A percentile compares a stretch with the other conserved stretches of the same genome.
These are phyloP conservation scores for Drosophila prosaltans DNA, from an alignment of 1,140 invertebrate species.

Conservation along the genomic window DNA sequence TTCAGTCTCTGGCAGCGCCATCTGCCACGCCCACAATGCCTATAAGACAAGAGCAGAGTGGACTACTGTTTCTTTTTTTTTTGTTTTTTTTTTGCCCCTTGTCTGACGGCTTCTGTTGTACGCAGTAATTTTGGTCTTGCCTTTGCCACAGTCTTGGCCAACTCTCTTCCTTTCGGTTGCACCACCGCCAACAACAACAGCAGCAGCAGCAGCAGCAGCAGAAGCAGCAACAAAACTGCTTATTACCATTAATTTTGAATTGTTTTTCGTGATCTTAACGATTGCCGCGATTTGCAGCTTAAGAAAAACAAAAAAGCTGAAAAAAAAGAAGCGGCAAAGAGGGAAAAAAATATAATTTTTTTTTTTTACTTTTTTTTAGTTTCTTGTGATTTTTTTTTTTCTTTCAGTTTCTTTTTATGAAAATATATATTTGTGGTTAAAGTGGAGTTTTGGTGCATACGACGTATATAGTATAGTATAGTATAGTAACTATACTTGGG, in stretches of 20 bases:
- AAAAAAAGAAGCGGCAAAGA: conserved; percentile 19
- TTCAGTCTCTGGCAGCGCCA: conserved; percentile 47
- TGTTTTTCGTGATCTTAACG: conserved; percentile 83
- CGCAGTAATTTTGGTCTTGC: conserved; percentile 76
- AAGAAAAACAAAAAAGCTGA: conserved; percentile 50
- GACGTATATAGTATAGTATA: neutral
- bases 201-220: neutral
- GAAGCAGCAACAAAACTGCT: conserved; percentile 67
- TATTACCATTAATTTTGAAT: conserved; percentile 83
- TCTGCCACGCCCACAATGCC: conserved; percentile 59
- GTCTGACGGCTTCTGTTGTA: conserved; percentile 83
- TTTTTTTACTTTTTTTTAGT: neutral
- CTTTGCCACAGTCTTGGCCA: conserved; percentile 7
- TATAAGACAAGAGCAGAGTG: conserved; percentile 32
- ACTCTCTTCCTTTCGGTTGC: conserved; percentile 11
- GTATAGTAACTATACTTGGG: conserved; percentile 21
- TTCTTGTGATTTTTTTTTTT: too few relatives aligned
- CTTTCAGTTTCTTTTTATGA: conserved; percentile 47
- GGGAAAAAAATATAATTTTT: conserved; percentile 16
- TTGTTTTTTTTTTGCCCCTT: conserved; percentile 37
- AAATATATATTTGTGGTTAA: conserved; percentile 65
- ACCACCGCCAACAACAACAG: neutral
- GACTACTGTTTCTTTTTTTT: conserved; percentile 49
- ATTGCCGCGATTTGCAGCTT: conserved; percentile 82
- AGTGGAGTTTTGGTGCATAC: neutral